Conservation (phyloP, 2,113 vertebrate species). For the Neodon shergylaensis region DNA sequence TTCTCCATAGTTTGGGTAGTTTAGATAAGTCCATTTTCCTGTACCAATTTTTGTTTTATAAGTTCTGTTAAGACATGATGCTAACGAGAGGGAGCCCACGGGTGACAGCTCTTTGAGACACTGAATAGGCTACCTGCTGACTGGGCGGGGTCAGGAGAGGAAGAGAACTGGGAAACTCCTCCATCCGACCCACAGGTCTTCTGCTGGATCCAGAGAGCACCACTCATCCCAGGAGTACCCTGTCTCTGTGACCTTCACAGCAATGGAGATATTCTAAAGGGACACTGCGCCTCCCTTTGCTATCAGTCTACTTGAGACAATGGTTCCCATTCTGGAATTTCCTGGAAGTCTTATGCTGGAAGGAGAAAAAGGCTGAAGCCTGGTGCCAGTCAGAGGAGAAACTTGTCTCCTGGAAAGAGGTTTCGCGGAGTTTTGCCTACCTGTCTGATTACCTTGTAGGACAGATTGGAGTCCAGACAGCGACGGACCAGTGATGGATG, state of each 20-base stretch:
- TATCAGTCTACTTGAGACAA: not conserved
- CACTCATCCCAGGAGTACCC: not conserved
- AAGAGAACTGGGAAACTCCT: not conserved
- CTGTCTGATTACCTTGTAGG: not conserved
- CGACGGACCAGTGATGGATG: not conserved
- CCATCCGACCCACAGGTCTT: not conserved
- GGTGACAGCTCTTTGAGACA: not conserved
- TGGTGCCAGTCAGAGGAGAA: not conserved
- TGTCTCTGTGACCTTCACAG: not conserved
- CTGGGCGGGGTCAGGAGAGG: not conserved
- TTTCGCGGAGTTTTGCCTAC: not conserved
- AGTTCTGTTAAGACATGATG: not conserved
- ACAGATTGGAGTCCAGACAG: not conserved
- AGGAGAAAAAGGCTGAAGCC: not conserved
- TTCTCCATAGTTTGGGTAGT: not conserved
- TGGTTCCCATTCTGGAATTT: not conserved
- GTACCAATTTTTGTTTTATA: not conserved
- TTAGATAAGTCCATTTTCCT: not conserved
- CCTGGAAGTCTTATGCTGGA: not conserved
- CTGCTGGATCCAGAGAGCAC: not conserved
- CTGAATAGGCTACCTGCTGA: not conserved
- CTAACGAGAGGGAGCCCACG: not conserved
- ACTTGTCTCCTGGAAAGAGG: not conserved
- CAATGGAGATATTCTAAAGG: not conserved
- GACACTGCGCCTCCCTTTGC: not conserved